Evolutionary conservation across 35 echinoderm and acorn worm genomes (phyloP).

Genomic region (Ophioderma brevispina): DNA sequence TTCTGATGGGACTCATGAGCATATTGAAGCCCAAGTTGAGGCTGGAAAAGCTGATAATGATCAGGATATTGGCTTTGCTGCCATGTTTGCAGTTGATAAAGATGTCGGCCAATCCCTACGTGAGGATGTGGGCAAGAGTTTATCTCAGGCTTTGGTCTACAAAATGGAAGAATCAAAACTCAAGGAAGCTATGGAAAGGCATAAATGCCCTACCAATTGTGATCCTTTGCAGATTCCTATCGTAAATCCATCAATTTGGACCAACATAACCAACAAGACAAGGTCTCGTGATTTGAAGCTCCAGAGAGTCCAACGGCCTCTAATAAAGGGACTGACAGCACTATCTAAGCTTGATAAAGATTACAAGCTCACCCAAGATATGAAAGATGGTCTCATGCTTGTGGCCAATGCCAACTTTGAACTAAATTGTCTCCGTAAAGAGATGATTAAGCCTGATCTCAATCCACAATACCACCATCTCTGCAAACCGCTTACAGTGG

Average conservation of each 20-base stretch:
- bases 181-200: slow-evolving; percentile 8
- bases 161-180: background rate
- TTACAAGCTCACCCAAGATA: background rate
- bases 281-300: slow-evolving; percentile 34
- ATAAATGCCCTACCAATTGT: slow-evolving; percentile 18
- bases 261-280: slow-evolving; percentile 26
- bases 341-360: background rate
- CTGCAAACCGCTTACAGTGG: background rate
- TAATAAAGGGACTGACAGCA: slow-evolving; percentile 44
- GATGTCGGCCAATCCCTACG: background rate
- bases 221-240: slow-evolving; percentile 15
- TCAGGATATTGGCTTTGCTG: background rate
- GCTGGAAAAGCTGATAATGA: too few species aligned
- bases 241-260: slow-evolving; percentile 54
- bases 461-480: slow-evolving; percentile 29
- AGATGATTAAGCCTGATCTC: slow-evolving; percentile 45
- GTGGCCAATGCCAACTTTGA: slow-evolving; percentile 47
- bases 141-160: background rate
- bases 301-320: slow-evolving; percentile 40
- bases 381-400: slow-evolving; percentile 27
- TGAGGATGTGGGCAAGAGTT: background rate
- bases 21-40: too few species aligned
- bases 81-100: background rate
- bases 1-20: too few species aligned
- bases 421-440: slow-evolving; percentile 29